Base-by-base conservation (phyloP, 92 coral and sea anemone genomes). In the Actinostola sp. region DNA sequence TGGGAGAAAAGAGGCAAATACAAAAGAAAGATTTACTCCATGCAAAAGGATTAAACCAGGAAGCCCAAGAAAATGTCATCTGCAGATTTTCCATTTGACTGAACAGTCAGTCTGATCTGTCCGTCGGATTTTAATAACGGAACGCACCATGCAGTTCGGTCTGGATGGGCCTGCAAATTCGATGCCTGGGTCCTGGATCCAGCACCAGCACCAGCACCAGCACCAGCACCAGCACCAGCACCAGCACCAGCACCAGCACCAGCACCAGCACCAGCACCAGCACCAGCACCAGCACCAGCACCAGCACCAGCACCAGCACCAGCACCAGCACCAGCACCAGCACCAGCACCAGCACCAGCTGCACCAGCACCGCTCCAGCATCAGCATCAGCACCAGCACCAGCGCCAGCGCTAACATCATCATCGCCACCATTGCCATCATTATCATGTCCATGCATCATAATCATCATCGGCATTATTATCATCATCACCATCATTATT, bases 91-190 rank as follows among this genome's bases (percentile, higher is more conserved):
- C n/a, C n/a, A n/a, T n/a, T n/a, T n/a, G n/a, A n/a, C n/a, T n/a
- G n/a, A n/a, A n/a, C n/a, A n/a, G n/a, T n/a, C n/a, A n/a, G n/a
- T n/a, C n/a, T n/a, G n/a, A n/a, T n/a, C n/a, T n/a, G n/a, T n/a
- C n/a, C n/a, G n/a, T n/a, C n/a, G n/a, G 17, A 12, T 39, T 63
- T 33, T 66, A 35, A 70, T 56, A 16, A 48, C 83, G 61, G n/a
- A n/a, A n/a, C n/a, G n/a, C n/a, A n/a, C n/a, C n/a, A n/a, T n/a
- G n/a, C n/a, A n/a, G n/a, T n/a, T n/a, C n/a, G n/a, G n/a, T n/a
- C n/a, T n/a, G n/a, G n/a, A n/a, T n/a, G n/a, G n/a, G n/a, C n/a
- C n/a, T n/a, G n/a, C n/a, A n/a, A n/a, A n/a, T n/a, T n/a, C n/a
- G n/a, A n/a, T n/a, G n/a, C n/a, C n/a, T n/a, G n/a, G n/a, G n/a